A percentile compares a stretch with the other conserved stretches of the same genome.
phyloP scores from a whole-genome alignment of 2,888 invertebrate genomes.

The Mesochorus sp. region DNA sequence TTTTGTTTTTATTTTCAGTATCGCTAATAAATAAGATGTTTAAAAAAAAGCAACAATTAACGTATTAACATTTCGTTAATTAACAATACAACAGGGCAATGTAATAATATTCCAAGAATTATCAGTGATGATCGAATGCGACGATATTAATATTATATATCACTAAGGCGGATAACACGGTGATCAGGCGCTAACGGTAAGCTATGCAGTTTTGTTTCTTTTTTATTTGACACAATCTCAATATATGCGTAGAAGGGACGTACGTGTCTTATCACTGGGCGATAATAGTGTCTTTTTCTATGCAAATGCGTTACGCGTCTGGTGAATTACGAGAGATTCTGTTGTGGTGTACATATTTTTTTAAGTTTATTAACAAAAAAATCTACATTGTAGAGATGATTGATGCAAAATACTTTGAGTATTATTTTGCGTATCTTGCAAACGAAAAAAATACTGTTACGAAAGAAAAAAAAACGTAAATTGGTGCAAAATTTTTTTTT shows the following conservation, averaged over 20 bases:
- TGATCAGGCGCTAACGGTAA: constrained; percentile 59
- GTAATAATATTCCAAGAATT: constrained; percentile 45
- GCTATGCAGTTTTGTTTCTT: constrained; percentile 44
- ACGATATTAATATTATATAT: constrained; percentile 37
- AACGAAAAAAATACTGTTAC: constrained; percentile 52
- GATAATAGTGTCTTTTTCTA: constrained; percentile 5
- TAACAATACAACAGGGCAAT: constrained; percentile 64
- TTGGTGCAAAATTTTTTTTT: constrained; percentile 40
- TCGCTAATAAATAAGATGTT: constrained; percentile 16
- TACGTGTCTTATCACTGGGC: constrained; percentile 52
- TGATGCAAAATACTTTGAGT: constrained; percentile 47
- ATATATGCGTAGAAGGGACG: not conserved
- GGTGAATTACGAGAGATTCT: constrained; percentile 28
- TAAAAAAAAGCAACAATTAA: constrained; percentile 23
- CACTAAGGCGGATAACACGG: constrained; percentile 58
- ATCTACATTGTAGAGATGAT: not conserved
- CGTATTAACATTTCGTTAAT: constrained; percentile 58
- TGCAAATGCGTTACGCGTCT: constrained; percentile 32
- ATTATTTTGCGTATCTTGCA: constrained; percentile 59
- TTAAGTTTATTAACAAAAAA: constrained; percentile 10
- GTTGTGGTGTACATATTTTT: not conserved
- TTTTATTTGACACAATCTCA: constrained; percentile 28
- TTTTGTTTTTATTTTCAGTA: not conserved
- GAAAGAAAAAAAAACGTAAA: constrained; percentile 58
- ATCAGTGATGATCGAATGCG: constrained; percentile 40